A percentile compares a stretch with the other conserved stretches of the same genome.
Conservation (phyloP, 92 coral and sea anemone species). For the Micromussa lordhowensis region DNA sequence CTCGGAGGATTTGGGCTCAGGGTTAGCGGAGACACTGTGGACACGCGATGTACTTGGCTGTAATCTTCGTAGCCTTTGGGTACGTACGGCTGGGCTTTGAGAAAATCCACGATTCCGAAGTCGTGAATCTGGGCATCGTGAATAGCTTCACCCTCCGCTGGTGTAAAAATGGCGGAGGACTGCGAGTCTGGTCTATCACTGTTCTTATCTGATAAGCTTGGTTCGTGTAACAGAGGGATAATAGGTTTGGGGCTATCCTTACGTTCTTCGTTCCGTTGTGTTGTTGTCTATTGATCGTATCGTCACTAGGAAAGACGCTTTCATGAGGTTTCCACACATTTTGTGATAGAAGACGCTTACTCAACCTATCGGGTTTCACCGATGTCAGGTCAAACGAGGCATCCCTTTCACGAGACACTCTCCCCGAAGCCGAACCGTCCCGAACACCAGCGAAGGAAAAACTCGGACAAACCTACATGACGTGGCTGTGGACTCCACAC, state of each 20-base stretch:
- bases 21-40: constrained; percentile 82
- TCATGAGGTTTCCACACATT: constrained; percentile 90
- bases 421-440: constrained; percentile 32
- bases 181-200: constrained; percentile 5
- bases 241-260: constrained; percentile 27
- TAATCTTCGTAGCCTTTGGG: constrained; percentile 70
- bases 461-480: constrained; percentile 81
- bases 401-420: constrained; percentile 2
- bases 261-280: constrained; percentile 6
- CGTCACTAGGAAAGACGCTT: constrained; percentile 57
- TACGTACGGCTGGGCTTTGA: constrained; percentile 68
- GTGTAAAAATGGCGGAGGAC: constrained; percentile 11
- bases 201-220: constrained; percentile 24
- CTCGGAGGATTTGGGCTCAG: constrained; percentile 85
- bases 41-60: constrained; percentile 79
- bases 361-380: constrained; percentile 44
- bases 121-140: constrained; percentile 65
- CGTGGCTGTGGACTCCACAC: constrained; percentile 89
- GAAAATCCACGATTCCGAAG: constrained; percentile 84
- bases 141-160: constrained; percentile 19
- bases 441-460: constrained; percentile 91
- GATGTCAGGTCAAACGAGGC: constrained; percentile 1
- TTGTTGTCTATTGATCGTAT: constrained; percentile 12
- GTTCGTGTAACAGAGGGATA: constrained; percentile 72
- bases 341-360: constrained; percentile 58